Evolutionary conservation across 2,888 invertebrate genomes (phyloP), one percentile per base, ranked within the genome.

Genomic region (Drosophila prolongata): DNA sequence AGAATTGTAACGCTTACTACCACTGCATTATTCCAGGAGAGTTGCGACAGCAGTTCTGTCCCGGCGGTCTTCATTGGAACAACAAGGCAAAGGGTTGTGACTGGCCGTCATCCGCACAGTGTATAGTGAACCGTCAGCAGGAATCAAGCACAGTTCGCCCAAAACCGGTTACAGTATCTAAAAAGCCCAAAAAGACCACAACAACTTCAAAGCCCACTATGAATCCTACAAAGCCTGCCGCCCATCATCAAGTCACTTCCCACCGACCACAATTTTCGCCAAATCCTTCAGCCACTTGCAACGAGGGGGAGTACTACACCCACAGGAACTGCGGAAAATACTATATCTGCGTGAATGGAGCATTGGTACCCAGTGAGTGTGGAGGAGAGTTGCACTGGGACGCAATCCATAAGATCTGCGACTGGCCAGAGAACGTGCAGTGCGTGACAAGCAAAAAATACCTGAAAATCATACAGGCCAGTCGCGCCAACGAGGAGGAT

Each of bases 51-150:
- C 95, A 96, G 79, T 94, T 94, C 76, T 97, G 97, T 87, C 95
- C 97, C 0, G 95, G 95, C 0, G 96, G 96, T 4, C 91, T 97
- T 47, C 96, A 97, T 90, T 97, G 97, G 97, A 96, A 96, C 78
- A 92, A 93, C 24, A 87, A 93, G 0, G 93, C 93, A 53, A 94
- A 94, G 43, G 93, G 95, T 44, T 97, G 97, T 85, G 97, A 97
- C 90, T 97, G 97, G 97, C 97, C 97, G 0, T 93, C 93, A 47
- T 93, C 93, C 38, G 96, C 96, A 1, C 95, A 95, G 79, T 97
- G 97, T 89, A 92, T 90, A 35, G 90, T 70, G 0, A 76, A 71
- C 8, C 76, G 10, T 3, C 34, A 78, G 4, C 64, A 75, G 9
- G 50, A 62, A 27, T 43, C 49, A 1, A 61, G 37, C 10, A 61